Percentiles rank a stretch among this genome's conserved stretches.
Evolutionary conservation across 2,888 invertebrate species (phyloP).

Genomic region (Stenodera caucasica): DNA sequence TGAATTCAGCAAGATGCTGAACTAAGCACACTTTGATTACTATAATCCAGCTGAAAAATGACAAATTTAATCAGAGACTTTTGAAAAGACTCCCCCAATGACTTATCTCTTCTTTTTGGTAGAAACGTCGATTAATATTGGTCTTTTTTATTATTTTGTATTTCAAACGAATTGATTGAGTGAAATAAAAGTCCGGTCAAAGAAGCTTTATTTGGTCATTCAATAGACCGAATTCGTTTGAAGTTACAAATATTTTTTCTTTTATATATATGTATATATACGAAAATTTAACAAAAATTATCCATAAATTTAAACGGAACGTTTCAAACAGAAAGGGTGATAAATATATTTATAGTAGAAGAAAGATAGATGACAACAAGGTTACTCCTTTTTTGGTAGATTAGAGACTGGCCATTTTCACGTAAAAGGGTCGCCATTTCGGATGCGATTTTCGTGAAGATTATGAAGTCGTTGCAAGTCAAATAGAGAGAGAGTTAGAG

Average conservation of each 20-base stretch:
- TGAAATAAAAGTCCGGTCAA: constrained; percentile 32
- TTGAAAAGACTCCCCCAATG: constrained; percentile 19
- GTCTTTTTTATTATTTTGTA: constrained; percentile 3
- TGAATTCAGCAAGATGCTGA: constrained; percentile 8
- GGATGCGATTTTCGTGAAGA: constrained; percentile 30
- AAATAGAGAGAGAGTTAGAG: constrained; percentile 17
- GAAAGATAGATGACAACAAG: background rate
- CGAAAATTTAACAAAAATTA: background rate
- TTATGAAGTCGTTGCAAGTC: constrained; percentile 36
- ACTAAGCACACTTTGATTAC: constrained; percentile 34
- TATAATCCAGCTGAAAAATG: constrained; percentile 28
- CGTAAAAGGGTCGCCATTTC: constrained; percentile 26
- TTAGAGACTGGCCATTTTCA: constrained; percentile 22
- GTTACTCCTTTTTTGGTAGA: background rate
- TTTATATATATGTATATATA: too few relatives aligned
- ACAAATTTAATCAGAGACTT: constrained; percentile 27
- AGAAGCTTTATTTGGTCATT: constrained; percentile 30
- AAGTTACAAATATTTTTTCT: constrained; percentile 24
- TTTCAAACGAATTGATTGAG: constrained; percentile 41
- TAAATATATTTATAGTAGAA: background rate
- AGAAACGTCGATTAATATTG: constrained; percentile 28
- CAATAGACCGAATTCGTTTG: constrained; percentile 37
- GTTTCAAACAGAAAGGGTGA: background rate
- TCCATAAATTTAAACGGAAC: background rate
- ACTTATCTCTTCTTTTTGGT: constrained; percentile 20